Percentiles rank a stretch among this genome's conserved stretches.
Evolutionary conservation across 2,113 vertebrate genomes (phyloP).

Genomic region (Nanorana parkeri): DNA sequence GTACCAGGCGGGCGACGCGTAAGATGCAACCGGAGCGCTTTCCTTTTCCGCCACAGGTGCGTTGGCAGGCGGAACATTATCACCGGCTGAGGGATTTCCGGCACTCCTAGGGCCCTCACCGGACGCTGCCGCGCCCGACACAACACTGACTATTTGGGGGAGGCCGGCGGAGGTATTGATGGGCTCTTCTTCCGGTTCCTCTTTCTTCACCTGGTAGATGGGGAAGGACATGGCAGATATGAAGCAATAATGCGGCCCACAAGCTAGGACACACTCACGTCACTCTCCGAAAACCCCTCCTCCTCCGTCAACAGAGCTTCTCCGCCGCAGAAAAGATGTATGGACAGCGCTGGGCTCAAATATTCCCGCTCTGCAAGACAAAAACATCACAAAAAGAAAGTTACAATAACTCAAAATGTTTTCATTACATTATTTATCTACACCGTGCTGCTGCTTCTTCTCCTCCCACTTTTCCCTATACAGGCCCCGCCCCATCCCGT

Average conservation of each 20-base stretch:
- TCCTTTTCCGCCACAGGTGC: neutral
- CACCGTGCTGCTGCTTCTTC: too few species aligned
- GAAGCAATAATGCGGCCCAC: neutral
- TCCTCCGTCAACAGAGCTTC: neutral
- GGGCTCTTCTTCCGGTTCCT: neutral
- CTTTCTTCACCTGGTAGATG: neutral
- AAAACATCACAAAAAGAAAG: too few species aligned
- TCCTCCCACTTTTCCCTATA: too few species aligned
- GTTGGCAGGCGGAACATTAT: neutral
- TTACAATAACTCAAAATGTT: too few species aligned
- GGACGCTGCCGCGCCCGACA: neutral
- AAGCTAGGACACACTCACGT: neutral
- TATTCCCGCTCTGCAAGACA: too few species aligned
- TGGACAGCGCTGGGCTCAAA: neutral
- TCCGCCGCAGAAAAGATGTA: neutral
- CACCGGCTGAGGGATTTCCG: neutral
- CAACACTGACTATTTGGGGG: neutral
- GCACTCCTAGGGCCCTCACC: too few species aligned
- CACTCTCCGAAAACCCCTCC: neutral
- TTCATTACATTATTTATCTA: too few species aligned
- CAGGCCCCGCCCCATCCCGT: too few species aligned
- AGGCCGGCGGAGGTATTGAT: neutral
- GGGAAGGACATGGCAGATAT: neutral
- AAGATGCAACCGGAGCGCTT: neutral
- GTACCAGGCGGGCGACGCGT: constrained; percentile 11